These are phyloP conservation scores for Squalus acanthias DNA, from an alignment of 2,797 vertebrate species.

Conservation along the genomic window DNA sequence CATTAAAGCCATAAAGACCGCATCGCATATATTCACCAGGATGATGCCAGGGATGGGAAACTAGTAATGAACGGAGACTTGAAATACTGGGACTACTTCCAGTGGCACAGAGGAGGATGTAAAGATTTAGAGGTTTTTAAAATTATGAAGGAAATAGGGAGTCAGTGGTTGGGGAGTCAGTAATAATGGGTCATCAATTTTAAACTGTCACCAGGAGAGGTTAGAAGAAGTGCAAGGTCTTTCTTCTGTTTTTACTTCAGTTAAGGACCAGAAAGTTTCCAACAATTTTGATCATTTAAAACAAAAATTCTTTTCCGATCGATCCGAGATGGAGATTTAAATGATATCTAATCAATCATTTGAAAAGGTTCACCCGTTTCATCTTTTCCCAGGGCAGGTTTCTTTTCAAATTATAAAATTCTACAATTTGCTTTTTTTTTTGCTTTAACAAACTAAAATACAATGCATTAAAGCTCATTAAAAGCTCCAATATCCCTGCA, in stretches of 20 bases:
- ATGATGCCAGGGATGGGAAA: not conserved
- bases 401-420: not conserved
- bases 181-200: not conserved
- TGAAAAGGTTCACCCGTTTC: not conserved
- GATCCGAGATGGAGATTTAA: not conserved
- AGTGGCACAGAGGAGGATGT: not conserved
- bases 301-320: not conserved
- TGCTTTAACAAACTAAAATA: not conserved
- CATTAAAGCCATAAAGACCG: not conserved
- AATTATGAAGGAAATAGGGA: not conserved
- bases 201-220: not conserved
- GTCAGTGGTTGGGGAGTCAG: not conserved
- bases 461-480: not conserved
- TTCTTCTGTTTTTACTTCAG: not conserved
- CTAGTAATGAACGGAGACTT: not conserved
- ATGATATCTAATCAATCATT: not conserved
- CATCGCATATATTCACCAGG: not conserved
- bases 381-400: not conserved
- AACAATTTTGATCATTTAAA: not conserved
- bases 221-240: not conserved
- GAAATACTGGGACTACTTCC: not conserved
- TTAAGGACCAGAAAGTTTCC: not conserved
- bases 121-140: not conserved
- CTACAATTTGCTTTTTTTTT: not conserved
- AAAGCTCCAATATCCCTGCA: not conserved